Conservation (phyloP, 2,888 invertebrate species). For the Loripinus fragilis region DNA sequence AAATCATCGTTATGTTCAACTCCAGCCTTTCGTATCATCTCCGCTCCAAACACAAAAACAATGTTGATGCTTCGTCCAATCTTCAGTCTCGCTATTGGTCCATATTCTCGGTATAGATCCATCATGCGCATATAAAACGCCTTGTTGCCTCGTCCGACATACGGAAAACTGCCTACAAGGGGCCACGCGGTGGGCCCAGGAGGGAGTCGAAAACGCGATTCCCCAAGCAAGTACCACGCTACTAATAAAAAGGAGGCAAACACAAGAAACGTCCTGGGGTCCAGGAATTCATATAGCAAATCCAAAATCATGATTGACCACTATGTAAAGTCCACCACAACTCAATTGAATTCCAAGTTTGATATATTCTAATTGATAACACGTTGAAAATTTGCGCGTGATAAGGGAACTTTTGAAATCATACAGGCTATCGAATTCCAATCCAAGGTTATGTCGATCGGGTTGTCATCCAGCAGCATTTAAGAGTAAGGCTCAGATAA, state of each 20-base stretch:
- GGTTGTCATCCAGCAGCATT: too few relatives aligned
- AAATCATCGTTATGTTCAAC: constrained; percentile 32
- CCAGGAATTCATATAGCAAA: not conserved
- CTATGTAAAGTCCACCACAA: too few relatives aligned
- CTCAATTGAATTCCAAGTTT: too few relatives aligned
- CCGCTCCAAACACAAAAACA: not conserved
- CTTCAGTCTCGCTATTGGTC: not conserved
- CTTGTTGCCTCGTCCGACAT: not conserved
- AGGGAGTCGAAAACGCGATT: not conserved
- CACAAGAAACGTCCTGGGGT: not conserved
- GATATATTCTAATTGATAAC: too few relatives aligned
- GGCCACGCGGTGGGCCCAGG: not conserved
- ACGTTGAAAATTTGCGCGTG: too few relatives aligned
- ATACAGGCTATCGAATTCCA: too few relatives aligned
- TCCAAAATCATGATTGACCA: not conserved
- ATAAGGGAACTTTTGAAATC: too few relatives aligned
- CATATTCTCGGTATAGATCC: not conserved
- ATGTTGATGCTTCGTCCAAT: not conserved
- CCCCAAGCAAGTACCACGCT: not conserved
- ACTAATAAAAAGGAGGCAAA: not conserved
- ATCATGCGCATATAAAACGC: not conserved
- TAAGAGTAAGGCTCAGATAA: too few relatives aligned
- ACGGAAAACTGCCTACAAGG: not conserved
- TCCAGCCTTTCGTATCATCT: constrained; percentile 32
- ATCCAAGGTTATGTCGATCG: too few relatives aligned